A percentile compares a stretch with the other conserved stretches of the same genome.
Conservation (phyloP, 1,140 invertebrate species). For the Drosophila suzukii region DNA sequence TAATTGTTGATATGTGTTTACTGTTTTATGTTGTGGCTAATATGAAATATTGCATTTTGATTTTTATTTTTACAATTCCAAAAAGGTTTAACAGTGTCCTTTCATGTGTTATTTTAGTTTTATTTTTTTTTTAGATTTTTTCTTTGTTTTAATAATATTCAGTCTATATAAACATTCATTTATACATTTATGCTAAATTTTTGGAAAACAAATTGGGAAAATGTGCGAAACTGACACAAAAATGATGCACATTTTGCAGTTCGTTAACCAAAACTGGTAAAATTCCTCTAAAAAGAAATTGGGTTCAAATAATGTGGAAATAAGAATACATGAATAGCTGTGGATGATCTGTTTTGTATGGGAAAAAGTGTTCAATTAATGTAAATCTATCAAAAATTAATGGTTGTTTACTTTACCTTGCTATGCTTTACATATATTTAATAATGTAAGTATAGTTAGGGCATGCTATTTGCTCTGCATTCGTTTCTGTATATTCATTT, state of each 20-base stretch:
- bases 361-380: conserved; percentile 35
- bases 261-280: conserved; percentile 59
- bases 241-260: conserved; percentile 62
- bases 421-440: conserved; percentile 28
- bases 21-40: conserved; percentile 58
- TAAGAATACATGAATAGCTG: conserved; percentile 12
- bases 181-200: conserved; percentile 74
- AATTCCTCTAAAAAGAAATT: conserved; percentile 41
- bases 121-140: conserved; percentile 42
- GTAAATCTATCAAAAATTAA: conserved; percentile 82
- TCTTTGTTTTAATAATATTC: conserved; percentile 78
- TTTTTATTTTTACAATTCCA: conserved; percentile 51
- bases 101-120: conserved; percentile 37
- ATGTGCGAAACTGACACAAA: conserved; percentile 24
- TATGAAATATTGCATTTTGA: conserved; percentile 43
- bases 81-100: conserved; percentile 30
- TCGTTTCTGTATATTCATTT: conserved; percentile 59
- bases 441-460: conserved; percentile 24
- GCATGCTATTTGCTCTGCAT: conserved; percentile 31
- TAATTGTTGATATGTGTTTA: conserved; percentile 76
- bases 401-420: conserved; percentile 47
- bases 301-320: conserved; percentile 26
- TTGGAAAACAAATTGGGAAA: conserved; percentile 44
- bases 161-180: conserved; percentile 83
- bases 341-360: conserved; percentile 15